Conservation (phyloP, 2,888 invertebrate species). For the Parapristionchus giblindavisi region DNA sequence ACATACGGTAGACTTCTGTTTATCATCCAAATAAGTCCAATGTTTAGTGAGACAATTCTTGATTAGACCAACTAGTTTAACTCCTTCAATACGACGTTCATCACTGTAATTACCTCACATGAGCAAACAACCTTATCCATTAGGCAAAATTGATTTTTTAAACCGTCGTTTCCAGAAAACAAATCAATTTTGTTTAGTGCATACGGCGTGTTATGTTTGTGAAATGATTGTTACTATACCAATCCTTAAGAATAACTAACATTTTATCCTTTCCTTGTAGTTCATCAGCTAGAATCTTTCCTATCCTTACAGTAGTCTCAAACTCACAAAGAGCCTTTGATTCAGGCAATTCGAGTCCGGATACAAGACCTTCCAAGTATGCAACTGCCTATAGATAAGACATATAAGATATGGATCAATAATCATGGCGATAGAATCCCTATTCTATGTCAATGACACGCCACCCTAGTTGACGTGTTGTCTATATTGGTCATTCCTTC, state of each 20-base stretch:
- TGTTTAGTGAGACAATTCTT: conserved; percentile 63
- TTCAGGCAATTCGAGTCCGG: conserved; percentile 62
- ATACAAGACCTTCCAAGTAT: conserved; percentile 56
- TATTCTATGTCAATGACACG: too few relatives aligned
- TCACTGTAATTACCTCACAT: too few relatives aligned
- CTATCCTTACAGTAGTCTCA: conserved; percentile 56
- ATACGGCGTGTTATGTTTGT: too few relatives aligned
- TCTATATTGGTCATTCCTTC: not conserved
- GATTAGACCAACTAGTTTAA: conserved; percentile 61
- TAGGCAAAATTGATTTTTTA: too few relatives aligned
- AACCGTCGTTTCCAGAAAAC: too few relatives aligned
- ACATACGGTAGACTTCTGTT: conserved; percentile 58
- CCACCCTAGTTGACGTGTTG: too few relatives aligned
- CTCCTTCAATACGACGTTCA: conserved; percentile 54
- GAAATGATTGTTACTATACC: too few relatives aligned
- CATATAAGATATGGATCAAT: too few relatives aligned
- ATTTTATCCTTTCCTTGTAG: conserved; percentile 31
- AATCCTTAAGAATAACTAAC: conserved; percentile 23
- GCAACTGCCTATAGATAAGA: conserved; percentile 47
- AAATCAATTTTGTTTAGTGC: too few relatives aligned
- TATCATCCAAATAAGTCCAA: conserved; percentile 59
- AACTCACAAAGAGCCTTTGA: conserved; percentile 64
- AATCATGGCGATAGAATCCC: not conserved
- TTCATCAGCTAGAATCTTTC: conserved; percentile 45
- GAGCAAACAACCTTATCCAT: not conserved